Conservation (phyloP, 2,113 vertebrate species). For the Tetrao urogallus region DNA sequence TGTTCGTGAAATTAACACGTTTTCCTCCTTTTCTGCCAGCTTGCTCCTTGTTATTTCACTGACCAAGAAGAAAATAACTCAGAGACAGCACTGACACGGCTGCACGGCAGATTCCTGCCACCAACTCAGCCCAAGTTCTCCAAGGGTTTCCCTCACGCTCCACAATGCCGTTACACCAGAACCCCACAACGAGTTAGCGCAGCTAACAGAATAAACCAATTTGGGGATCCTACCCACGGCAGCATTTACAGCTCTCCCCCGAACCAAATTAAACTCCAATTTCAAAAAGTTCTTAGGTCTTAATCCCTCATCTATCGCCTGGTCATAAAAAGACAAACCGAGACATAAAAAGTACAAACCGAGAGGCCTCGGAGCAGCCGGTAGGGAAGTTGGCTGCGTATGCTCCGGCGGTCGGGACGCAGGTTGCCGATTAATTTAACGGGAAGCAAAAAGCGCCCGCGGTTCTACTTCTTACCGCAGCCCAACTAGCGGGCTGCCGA, state of each 20-base stretch:
- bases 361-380: slow-evolving; percentile 9
- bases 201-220: slow-evolving; percentile 14
- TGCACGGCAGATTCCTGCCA: slow-evolving; percentile 1
- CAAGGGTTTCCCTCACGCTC: background rate
- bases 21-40: background rate
- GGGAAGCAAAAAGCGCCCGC: no score
- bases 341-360: background rate
- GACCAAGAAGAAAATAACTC: background rate
- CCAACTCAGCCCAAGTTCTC: slow-evolving; percentile 14
- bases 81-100: background rate
- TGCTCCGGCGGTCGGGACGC: rapidly evolving
- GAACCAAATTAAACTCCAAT: slow-evolving; percentile 10
- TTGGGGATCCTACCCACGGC: background rate
- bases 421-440: slow-evolving; percentile 10
- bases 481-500: background rate
- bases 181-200: background rate
- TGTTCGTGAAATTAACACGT: background rate
- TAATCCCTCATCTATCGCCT: slow-evolving; percentile 13
- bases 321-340: background rate
- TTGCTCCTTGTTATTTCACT: slow-evolving; percentile 11
- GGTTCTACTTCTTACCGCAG: background rate
- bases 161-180: background rate
- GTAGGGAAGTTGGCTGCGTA: slow-evolving; percentile 9
- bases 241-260: slow-evolving; percentile 1
- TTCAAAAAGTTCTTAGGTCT: slow-evolving; percentile 7